Base-by-base conservation (phyloP, 2,797 vertebrate genomes). In the Acestrorhynchus altus region DNA sequence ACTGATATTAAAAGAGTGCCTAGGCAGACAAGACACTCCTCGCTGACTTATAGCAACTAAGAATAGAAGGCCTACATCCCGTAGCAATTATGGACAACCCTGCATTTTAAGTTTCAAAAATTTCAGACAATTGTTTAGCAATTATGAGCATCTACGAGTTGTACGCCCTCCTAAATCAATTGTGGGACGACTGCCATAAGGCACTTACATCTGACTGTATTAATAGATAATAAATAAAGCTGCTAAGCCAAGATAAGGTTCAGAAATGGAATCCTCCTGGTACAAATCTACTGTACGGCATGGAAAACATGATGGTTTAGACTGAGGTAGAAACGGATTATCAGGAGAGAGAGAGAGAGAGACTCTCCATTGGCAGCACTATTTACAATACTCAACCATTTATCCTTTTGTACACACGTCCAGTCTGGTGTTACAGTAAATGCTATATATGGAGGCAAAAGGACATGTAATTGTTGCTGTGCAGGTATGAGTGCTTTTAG, bases 181-280 rank as follows among this genome's bases (percentile, higher is more conserved):
- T 71, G 69, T 63, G 69, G 79, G 67, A 77, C 13, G 15, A 4
- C 35, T 56, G 63, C 74, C 63, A 72, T 18, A 11, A 31, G 61
- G 64, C 39, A 76, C 61, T 68, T 44, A 54, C 42, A 69, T 81
- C 49, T 47, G 63, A 68, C 47, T 61, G 64, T 77, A 73, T 74
- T 77, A 81, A 73, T 77, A 57, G 63, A 40, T 56, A 63, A 42
- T 64, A 69, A 52, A 81, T 67, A 73, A 77, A 81, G 74, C 56
- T 35, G 8, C 4, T 72, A 67, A 76, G 69, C 61, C 46, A 63
- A 72, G 76, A 67, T 31, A 44, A 49, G 44, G 47, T 67, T 49
- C 52, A 49, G 66, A 66, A 66, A 47, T 56, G 61, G 49, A 75
- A 66, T 65, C 63, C 63, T 76, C 52, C n/a, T 67, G 51, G 15